Conservation (phyloP, 2,113 vertebrate genomes). For the Hirundichthys speculiger region DNA sequence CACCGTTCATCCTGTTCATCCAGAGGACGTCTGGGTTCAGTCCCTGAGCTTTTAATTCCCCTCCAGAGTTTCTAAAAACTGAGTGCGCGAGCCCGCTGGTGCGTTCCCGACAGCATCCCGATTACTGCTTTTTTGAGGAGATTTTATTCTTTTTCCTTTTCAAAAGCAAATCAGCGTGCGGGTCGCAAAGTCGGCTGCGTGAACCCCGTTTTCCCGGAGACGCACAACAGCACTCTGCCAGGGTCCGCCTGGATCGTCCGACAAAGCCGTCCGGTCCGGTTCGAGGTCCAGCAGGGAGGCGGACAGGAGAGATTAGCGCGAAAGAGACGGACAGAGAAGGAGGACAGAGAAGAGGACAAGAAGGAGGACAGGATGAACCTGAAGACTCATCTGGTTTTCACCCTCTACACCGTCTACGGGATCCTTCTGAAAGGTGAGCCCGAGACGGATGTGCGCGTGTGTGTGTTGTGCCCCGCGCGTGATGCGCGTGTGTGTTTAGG, state of each 20-base stretch:
- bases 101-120: slow-evolving; percentile 16
- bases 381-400: slow-evolving; percentile 74
- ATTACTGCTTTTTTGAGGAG: slow-evolving; percentile 16
- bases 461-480: background rate
- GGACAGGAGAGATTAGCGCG: slow-evolving; percentile 46
- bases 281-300: slow-evolving; percentile 46
- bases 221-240: slow-evolving; percentile 44
- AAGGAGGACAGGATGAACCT: slow-evolving; percentile 71
- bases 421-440: slow-evolving; percentile 78
- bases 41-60: slow-evolving; percentile 6
- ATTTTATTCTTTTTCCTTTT: slow-evolving; percentile 1
- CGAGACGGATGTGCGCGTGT: background rate
- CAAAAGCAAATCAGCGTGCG: slow-evolving; percentile 10
- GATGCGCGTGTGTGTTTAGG: slow-evolving; percentile 21
- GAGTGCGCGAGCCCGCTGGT: background rate
- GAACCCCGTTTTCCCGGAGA: slow-evolving; percentile 22
- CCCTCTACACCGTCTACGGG: slow-evolving; percentile 75
- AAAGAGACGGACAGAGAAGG: no score
- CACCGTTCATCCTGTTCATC: slow-evolving; percentile 29
- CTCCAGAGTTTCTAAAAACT: slow-evolving; percentile 19
- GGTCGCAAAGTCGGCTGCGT: slow-evolving; percentile 39
- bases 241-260: slow-evolving; percentile 69
- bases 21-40: slow-evolving; percentile 25
- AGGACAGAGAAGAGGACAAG: slow-evolving; percentile 4
- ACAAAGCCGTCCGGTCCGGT: slow-evolving; percentile 48